A percentile compares a stretch with the other conserved stretches of the same genome.
phyloP scores from a whole-genome alignment of 2,797 vertebrate species.

The Toxotes lorentzi region DNA sequence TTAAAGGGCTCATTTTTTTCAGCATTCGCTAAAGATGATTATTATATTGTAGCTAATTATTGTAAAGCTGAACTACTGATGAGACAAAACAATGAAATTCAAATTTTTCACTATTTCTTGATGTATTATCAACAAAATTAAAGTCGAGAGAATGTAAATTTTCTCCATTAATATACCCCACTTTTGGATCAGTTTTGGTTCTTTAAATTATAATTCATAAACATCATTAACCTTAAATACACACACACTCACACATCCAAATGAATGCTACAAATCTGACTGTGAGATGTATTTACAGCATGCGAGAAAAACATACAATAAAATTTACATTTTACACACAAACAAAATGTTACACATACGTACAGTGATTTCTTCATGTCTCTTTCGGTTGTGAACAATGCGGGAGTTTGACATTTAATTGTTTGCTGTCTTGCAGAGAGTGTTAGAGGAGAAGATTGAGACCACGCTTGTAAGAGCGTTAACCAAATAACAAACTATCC shows the following conservation, averaged over 20 bases:
- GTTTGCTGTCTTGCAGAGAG: neutral
- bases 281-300: constrained; percentile 27
- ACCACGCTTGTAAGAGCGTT: neutral
- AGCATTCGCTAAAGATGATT: neutral
- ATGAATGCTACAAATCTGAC: constrained; percentile 1
- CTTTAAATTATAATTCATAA: neutral
- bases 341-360: neutral
- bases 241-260: neutral
- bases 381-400: neutral
- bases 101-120: too few species aligned
- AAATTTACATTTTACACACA: constrained; percentile 10
- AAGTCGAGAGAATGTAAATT: too few species aligned
- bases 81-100: too few species aligned
- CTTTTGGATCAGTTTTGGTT: neutral
- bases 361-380: neutral
- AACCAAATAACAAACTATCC: neutral
- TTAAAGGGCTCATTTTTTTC: neutral
- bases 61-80: too few species aligned
- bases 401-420: neutral
- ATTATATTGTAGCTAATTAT: too few species aligned
- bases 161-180: neutral
- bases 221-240: neutral
- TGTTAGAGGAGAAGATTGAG: neutral
- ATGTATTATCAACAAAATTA: too few species aligned
- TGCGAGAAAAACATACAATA: constrained; percentile 12